Percentiles rank a stretch among this genome's conserved stretches.
Evolutionary conservation across 2,113 vertebrate genomes (phyloP).

Genomic region (Brachionichthys hirsutus): DNA sequence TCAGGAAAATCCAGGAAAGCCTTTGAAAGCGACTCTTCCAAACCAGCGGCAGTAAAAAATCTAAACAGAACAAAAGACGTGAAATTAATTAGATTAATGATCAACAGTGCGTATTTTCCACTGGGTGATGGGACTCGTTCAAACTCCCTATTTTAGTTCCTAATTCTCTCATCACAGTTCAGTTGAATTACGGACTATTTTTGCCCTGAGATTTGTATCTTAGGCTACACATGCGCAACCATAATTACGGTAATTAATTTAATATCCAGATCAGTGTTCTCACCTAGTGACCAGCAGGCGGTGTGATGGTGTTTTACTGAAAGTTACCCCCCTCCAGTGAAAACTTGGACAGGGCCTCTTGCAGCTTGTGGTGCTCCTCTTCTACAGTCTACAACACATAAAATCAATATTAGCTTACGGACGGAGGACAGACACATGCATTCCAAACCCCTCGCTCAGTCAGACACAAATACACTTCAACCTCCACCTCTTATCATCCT

Average conservation of each 20-base stretch:
- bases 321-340: slow-evolving; percentile 68
- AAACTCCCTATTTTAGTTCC: no score
- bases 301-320: slow-evolving; percentile 58
- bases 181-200: background rate
- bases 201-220: background rate
- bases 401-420: slow-evolving; percentile 62
- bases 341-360: slow-evolving; percentile 72
- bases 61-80: slow-evolving; percentile 29
- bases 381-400: slow-evolving; percentile 69
- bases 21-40: slow-evolving; percentile 54
- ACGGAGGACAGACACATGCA: slow-evolving; percentile 16
- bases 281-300: slow-evolving; percentile 69
- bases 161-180: background rate
- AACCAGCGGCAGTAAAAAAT: slow-evolving; percentile 61
- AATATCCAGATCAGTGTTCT: slow-evolving; percentile 5
- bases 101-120: no score
- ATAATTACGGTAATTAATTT: background rate
- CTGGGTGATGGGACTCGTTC: no score
- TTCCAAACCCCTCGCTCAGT: background rate
- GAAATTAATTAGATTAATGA: no score
- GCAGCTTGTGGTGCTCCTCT: slow-evolving; percentile 75
- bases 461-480: slow-evolving; percentile 33
- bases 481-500: slow-evolving; percentile 52
- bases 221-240: no score
- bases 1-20: slow-evolving; percentile 51